phyloP scores from a whole-genome alignment of 2,797 vertebrate genomes.

The Ceryle rudis region DNA sequence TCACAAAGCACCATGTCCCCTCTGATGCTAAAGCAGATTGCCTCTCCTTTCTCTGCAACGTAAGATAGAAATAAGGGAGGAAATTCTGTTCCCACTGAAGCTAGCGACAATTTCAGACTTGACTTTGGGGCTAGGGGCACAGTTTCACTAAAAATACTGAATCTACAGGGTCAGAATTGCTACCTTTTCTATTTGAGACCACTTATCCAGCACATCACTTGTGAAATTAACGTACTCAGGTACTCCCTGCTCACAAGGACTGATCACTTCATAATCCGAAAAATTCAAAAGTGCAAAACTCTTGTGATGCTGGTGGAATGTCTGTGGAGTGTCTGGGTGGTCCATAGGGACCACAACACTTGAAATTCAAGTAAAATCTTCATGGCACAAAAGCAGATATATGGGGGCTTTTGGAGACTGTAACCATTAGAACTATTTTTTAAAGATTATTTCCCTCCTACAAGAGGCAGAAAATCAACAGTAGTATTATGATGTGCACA shows the following conservation, averaged over 20 bases:
- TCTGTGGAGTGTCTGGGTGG: not conserved
- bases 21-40: not conserved
- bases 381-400: conserved; percentile 13
- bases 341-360: not conserved
- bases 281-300: conserved; percentile 69
- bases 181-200: conserved; percentile 83
- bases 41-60: not conserved
- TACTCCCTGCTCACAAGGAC: conserved; percentile 57
- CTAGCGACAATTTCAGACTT: not conserved
- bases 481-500: not conserved
- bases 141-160: not conserved
- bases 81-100: not conserved
- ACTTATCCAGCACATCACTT: conserved; percentile 81
- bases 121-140: not conserved
- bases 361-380: conserved; percentile 19
- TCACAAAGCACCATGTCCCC: not conserved
- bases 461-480: not conserved
- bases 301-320: conserved; percentile 27
- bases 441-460: conserved; percentile 4
- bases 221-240: conserved; percentile 84
- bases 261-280: conserved; percentile 75
- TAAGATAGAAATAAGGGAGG: not conserved
- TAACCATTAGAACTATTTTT: not conserved
- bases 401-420: not conserved
- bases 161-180: not conserved